These are phyloP conservation scores for Ophion costatus DNA, from an alignment of 2,888 invertebrate genomes.

Conservation along the genomic window DNA sequence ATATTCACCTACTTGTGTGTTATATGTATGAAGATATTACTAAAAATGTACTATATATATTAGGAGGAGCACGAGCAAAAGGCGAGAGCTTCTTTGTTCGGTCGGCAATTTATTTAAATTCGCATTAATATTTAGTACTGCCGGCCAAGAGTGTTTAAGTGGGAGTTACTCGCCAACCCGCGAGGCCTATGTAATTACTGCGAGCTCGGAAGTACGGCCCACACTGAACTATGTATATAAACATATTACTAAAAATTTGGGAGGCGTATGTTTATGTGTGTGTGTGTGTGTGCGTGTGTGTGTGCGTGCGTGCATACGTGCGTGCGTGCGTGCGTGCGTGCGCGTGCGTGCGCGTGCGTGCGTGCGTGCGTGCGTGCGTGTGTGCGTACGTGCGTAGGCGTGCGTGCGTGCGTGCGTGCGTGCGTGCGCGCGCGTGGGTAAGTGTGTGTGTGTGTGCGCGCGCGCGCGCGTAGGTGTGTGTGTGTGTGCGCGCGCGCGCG, in stretches of 20 bases:
- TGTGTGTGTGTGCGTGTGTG: too few species aligned
- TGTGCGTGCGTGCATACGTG: too few species aligned
- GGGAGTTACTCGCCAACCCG: constrained; percentile 77
- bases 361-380: too few species aligned
- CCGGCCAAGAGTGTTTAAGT: constrained; percentile 77
- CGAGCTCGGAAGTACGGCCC: constrained; percentile 70
- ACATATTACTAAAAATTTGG: background rate
- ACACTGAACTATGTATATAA: constrained; percentile 67
- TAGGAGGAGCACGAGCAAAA: constrained; percentile 43
- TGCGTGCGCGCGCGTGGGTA: too few species aligned
- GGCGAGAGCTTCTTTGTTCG: constrained; percentile 71
- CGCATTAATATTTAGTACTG: constrained; percentile 81
- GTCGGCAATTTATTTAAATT: constrained; percentile 79
- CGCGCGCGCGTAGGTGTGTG: too few species aligned
- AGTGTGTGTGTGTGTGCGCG: too few species aligned
- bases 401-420: too few species aligned
- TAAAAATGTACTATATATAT: background rate
- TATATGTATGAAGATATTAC: background rate
- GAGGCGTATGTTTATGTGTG: background rate
- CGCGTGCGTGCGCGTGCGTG: too few species aligned
- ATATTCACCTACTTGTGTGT: constrained; percentile 6
- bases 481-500: too few species aligned
- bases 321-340: too few species aligned
- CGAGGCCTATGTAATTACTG: constrained; percentile 79
- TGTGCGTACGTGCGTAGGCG: too few species aligned